Base-by-base conservation (phyloP, 2,888 invertebrate species). In the Drosophila atroscutellata region DNA sequence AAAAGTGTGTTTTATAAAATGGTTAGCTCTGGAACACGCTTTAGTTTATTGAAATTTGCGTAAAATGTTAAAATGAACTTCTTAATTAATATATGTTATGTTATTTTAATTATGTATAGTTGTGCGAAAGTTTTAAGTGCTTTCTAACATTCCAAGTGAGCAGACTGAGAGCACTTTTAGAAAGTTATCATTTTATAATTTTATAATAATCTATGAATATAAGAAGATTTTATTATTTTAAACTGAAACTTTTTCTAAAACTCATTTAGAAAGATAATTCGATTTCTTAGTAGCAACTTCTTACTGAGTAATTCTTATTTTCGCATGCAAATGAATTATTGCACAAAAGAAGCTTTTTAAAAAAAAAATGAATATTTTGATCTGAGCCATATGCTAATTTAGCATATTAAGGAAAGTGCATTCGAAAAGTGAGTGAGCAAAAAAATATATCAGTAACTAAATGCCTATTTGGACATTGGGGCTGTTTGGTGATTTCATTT, bases 401-500 rank as follows among this genome's bases (percentile, higher is more conserved):
- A 4, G 4, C 5, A 6, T 28, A 9, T 28, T 18, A 18, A 2
- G 24, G 13, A 30, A 61, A 52, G 56, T 26, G 47, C 49, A 58
- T 58, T 52, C 5, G 8, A 30, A 11, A 32, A 15, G 3, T 30
- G 34, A 20, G 9, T 34, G 39, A 8, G 6, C 13, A 47, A n/a
- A 42, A n/a, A 50, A 54, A 42, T 13, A 11, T 39, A 20, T 28
- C 26, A 20, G 9, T 9, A 42, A 11, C 34, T 28, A 18, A 56
- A 32, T 42, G 28, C 32, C 39, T 50, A 51, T 32, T 51, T 39
- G 56, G 51, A 49, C 24, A 39, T 26, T 42, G 34, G 32, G 37
- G 49, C 67, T 63, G 69, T 59, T 59, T 75, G 72, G 80, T 34
- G 57, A 73, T 64, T 76, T 71, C 64, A 69, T 76, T 79, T 74